Evolutionary conservation across 2,888 invertebrate species (phyloP).

Genomic region (Ophion costatus): DNA sequence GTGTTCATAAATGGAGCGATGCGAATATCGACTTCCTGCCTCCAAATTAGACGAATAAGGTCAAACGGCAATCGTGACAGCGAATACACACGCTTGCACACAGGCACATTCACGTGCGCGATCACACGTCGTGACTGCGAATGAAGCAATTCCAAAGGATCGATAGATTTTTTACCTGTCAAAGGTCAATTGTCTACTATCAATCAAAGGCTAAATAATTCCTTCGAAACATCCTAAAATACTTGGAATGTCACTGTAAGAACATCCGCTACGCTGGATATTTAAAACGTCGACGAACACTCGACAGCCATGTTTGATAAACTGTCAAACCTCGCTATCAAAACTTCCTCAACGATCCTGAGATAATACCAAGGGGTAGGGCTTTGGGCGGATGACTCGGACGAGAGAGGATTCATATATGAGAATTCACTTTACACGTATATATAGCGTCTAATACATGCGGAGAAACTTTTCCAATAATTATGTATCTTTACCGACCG

Average conservation of each 20-base stretch:
- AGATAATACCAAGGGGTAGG: neutral
- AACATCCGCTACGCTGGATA: conserved; percentile 11
- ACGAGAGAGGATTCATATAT: neutral
- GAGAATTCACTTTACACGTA: neutral
- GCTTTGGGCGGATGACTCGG: neutral
- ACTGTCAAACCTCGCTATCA: conserved; percentile 54
- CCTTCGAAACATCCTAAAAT: conserved; percentile 21
- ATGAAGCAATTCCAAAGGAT: neutral
- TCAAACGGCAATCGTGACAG: conserved; percentile 57
- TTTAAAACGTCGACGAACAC: conserved; percentile 22
- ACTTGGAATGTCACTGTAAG: conserved; percentile 7
- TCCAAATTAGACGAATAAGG: conserved; percentile 63
- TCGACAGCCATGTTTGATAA: conserved; percentile 59
- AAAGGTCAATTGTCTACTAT: conserved; percentile 8
- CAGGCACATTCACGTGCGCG: conserved; percentile 34
- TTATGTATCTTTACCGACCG: no score
- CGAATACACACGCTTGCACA: conserved; percentile 5
- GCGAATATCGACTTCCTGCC: conserved; percentile 61
- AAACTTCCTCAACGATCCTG: neutral
- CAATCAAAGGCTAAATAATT: neutral
- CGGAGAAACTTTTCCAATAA: no score
- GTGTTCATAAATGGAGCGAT: conserved; percentile 26
- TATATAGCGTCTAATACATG: no score
- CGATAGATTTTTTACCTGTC: conserved; percentile 33
- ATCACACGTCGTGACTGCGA: neutral